A percentile compares a stretch with the other conserved stretches of the same genome.
These are phyloP conservation scores for Trachymyrmex cornetzi DNA, from an alignment of 1,140 invertebrate species.

Conservation along the genomic window DNA sequence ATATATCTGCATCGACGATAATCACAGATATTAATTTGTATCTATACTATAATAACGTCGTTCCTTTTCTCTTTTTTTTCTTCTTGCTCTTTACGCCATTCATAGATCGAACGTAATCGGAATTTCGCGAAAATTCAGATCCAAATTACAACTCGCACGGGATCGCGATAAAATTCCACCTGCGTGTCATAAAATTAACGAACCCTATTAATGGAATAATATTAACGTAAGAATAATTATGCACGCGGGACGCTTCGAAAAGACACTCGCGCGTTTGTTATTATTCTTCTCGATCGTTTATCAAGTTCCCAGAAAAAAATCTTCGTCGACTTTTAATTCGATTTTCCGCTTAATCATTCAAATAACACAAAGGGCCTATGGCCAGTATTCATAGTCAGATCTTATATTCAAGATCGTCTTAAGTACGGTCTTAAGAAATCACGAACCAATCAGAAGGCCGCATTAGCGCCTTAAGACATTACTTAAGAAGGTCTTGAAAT, in stretches of 20 bases:
- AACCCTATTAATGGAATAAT: slow-evolving; percentile 18
- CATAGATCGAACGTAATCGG: slow-evolving; percentile 31
- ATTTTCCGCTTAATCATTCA: neutral
- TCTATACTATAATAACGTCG: slow-evolving; percentile 49
- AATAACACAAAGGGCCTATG: too few relatives aligned
- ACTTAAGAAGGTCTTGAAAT: too few relatives aligned
- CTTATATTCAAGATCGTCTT: too few relatives aligned
- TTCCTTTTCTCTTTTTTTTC: neutral
- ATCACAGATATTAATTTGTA: slow-evolving; percentile 70
- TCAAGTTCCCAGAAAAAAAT: neutral
- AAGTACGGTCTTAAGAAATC: too few relatives aligned
- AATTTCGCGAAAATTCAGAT: slow-evolving; percentile 43
- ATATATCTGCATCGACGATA: slow-evolving; percentile 69
- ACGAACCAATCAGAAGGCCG: too few relatives aligned
- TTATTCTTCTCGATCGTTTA: neutral
- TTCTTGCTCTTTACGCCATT: slow-evolving; percentile 38
- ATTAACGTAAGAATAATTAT: slow-evolving; percentile 63
- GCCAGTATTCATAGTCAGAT: too few relatives aligned
- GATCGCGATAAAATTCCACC: slow-evolving; percentile 63
- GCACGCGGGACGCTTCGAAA: slow-evolving; percentile 14
- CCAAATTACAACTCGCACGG: slow-evolving; percentile 55
- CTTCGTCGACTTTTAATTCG: neutral
- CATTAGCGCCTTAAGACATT: too few relatives aligned
- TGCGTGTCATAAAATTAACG: slow-evolving; percentile 57
- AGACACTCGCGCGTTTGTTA: neutral